These are phyloP conservation scores for Ladona fulva DNA, from an alignment of 1,140 invertebrate genomes.

Conservation along the genomic window DNA sequence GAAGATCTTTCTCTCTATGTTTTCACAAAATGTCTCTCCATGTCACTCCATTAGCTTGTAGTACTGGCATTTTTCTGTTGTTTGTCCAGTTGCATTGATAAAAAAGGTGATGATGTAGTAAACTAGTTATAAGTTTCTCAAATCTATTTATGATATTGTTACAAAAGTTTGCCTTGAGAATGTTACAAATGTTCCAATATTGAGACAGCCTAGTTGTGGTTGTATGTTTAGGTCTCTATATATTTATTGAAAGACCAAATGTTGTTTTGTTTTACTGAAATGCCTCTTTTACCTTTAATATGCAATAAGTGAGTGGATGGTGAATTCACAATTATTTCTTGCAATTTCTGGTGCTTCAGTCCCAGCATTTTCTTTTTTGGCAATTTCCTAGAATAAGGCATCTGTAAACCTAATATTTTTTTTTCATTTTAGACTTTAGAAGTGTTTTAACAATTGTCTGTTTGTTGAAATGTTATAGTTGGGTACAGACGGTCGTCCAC, in stretches of 20 bases:
- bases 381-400: neutral
- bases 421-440: neutral
- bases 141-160: neutral
- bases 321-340: neutral
- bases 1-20: neutral
- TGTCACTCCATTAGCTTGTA: neutral
- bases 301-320: conserved; percentile 4
- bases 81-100: neutral
- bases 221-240: neutral
- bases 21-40: neutral
- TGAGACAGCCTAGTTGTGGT: neutral
- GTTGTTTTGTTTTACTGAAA: neutral
- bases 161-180: neutral
- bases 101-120: neutral
- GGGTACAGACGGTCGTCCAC: too few relatives aligned
- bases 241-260: neutral
- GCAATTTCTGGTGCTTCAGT: neutral
- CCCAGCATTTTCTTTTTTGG: neutral
- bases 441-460: neutral
- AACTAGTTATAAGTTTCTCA: neutral
- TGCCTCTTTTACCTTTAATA: neutral
- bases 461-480: neutral
- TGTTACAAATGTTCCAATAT: neutral
- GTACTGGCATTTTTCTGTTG: neutral
- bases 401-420: neutral